Conservation (phyloP, 2,113 vertebrate genomes). For the Pygoscelis adeliae region DNA sequence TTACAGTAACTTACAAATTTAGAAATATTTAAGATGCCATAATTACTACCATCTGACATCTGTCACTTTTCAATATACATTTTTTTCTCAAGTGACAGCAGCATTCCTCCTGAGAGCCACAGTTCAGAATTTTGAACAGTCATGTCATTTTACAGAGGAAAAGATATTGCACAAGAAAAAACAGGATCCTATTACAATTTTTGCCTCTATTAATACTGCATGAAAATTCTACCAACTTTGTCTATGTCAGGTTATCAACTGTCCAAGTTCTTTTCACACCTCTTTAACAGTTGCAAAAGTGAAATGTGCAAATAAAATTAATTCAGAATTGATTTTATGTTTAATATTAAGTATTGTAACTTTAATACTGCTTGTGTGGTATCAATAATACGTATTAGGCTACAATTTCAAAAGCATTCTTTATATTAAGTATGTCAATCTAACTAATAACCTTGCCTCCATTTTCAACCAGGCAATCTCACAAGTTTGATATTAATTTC, state of each 20-base stretch:
- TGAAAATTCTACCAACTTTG: neutral
- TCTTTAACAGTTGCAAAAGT: neutral
- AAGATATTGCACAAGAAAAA: neutral
- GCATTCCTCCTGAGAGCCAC: neutral
- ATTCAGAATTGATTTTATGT: neutral
- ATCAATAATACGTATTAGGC: neutral
- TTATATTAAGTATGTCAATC: neutral
- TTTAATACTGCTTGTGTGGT: neutral
- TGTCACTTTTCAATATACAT: neutral
- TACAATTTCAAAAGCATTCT: neutral
- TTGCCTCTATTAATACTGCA: neutral
- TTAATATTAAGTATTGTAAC: neutral
- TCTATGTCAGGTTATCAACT: neutral
- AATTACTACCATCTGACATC: neutral
- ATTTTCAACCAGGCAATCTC: neutral
- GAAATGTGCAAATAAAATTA: neutral
- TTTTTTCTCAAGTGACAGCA: neutral
- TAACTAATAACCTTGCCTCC: neutral
- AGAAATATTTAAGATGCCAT: slow-evolving; percentile 4
- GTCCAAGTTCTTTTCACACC: neutral
- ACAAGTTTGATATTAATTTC: neutral
- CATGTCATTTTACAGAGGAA: neutral
- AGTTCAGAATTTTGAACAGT: neutral
- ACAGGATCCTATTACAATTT: neutral
- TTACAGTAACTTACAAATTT: neutral